Evolutionary conservation across 2,888 invertebrate species (phyloP).

Genomic region (Apamea epomidion): DNA sequence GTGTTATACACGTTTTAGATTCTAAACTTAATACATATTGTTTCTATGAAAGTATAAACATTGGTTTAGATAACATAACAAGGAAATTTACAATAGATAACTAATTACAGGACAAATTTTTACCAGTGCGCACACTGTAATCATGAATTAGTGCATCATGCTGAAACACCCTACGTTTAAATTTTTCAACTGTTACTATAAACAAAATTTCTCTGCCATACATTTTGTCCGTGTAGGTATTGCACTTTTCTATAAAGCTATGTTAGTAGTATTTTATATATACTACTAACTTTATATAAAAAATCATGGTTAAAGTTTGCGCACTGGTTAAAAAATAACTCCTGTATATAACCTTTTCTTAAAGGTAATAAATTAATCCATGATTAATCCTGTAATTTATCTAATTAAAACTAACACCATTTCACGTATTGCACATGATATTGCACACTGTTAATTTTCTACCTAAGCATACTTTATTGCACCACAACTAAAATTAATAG

Average conservation of each 20-base stretch:
- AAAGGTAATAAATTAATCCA: constrained; percentile 4
- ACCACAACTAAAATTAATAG: constrained; percentile 69
- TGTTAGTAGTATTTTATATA: no score
- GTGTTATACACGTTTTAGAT: constrained; percentile 55
- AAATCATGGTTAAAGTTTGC: no score
- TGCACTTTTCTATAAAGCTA: no score
- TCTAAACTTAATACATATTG: constrained; percentile 13
- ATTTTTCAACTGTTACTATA: no score
- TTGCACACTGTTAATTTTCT: constrained; percentile 75
- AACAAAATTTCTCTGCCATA: no score
- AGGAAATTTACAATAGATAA: constrained; percentile 22
- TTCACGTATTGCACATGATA: constrained; percentile 76
- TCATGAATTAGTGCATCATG: no score
- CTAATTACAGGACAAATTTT: neutral
- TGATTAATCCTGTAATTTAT: constrained; percentile 12
- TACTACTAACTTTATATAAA: no score
- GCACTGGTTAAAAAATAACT: neutral
- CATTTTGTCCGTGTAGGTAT: no score
- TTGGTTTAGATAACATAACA: constrained; percentile 15
- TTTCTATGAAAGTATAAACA: constrained; percentile 34
- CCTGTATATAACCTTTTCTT: no score
- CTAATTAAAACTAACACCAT: constrained; percentile 16
- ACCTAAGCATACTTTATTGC: constrained; percentile 70
- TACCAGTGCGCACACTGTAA: no score
- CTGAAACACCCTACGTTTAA: no score